Base-by-base conservation (phyloP, 2,797 vertebrate species). In the Meda fulgida region DNA sequence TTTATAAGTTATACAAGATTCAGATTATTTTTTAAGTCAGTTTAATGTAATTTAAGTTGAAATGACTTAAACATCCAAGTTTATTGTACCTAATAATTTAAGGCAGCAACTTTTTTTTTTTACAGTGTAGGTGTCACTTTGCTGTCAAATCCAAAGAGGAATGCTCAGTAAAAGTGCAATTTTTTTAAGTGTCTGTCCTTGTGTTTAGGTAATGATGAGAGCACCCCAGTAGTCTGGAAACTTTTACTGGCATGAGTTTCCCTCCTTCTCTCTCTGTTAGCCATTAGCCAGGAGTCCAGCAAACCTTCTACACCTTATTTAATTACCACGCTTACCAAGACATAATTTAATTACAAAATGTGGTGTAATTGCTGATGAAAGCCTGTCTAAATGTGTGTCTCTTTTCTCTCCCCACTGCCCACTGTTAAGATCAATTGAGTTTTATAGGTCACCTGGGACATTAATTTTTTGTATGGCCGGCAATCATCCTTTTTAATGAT, bases 401-500 rank as follows among this genome's bases (percentile, higher is more conserved):
- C 67, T 65, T 85, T 77, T 43, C 31, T 78, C 43, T 53, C 79
- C 73, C 73, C 29, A 58, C 82, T 84, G 76, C 76, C 76, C 67
- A 75, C 84, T 82, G 80, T 83, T 69, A 78, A 86, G 88, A 83
- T 86, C 84, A 84, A 78, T 83, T 86, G 72, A 84, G 78, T 89
- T 87, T 89, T 89, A 84, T 87, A 80, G 86, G 84, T 87, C 88
- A 86, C 86, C 81, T 88, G 81, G 51, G 85, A 88, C 63, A 75
- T 76, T 66, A 65, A 83, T 88, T 83, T 87, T 84, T 83, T 86
- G 87, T 85, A 84, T 87, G 85, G 84, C 80, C 81, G 36, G 84
- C 78, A 87, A 87, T 87, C 51, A 83, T 79, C 86, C 83, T 80
- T 81, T 87, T 70, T 86, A 88, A 88, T 89, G 78, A 78, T 81